phyloP scores from a whole-genome alignment of 2,113 vertebrate genomes.

The Carassius carassius region DNA sequence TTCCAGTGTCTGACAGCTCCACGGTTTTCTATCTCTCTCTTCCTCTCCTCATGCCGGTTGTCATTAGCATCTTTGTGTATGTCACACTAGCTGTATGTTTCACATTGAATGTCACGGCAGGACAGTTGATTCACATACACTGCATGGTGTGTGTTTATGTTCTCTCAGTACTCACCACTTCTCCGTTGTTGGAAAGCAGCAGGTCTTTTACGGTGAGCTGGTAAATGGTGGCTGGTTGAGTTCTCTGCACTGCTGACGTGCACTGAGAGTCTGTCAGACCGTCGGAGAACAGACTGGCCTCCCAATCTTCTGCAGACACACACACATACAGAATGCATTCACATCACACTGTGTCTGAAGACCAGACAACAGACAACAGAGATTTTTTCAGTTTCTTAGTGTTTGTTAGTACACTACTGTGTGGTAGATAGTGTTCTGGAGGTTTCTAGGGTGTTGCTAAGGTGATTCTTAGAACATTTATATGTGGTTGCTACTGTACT shows the following conservation, averaged over 20 bases:
- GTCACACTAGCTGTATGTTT: background rate
- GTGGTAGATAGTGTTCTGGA: background rate
- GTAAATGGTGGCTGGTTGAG: conserved; percentile 41
- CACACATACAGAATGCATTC: background rate
- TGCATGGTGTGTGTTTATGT: background rate
- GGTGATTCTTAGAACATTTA: background rate
- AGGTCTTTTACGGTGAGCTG: conserved; percentile 88
- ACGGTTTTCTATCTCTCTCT: no score
- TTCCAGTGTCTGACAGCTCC: background rate
- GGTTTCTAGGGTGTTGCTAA: background rate
- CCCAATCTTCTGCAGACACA: conserved; percentile 76
- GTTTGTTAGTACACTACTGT: background rate
- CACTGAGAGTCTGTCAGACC: conserved; percentile 58
- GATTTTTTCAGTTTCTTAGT: background rate
- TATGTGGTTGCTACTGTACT: background rate
- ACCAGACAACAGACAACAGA: background rate
- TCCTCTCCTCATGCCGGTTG: no score
- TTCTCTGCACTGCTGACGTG: conserved; percentile 23
- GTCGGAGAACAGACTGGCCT: conserved; percentile 64
- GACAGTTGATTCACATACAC: background rate
- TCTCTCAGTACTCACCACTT: conserved; percentile 69
- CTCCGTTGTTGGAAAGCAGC: conserved; percentile 79
- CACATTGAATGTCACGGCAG: conserved; percentile 2
- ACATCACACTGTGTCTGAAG: background rate
- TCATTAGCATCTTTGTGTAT: background rate